A percentile compares a stretch with the other conserved stretches of the same genome.
Conservation (phyloP, 2,888 invertebrate species). For the Phytoseiulus persimilis region DNA sequence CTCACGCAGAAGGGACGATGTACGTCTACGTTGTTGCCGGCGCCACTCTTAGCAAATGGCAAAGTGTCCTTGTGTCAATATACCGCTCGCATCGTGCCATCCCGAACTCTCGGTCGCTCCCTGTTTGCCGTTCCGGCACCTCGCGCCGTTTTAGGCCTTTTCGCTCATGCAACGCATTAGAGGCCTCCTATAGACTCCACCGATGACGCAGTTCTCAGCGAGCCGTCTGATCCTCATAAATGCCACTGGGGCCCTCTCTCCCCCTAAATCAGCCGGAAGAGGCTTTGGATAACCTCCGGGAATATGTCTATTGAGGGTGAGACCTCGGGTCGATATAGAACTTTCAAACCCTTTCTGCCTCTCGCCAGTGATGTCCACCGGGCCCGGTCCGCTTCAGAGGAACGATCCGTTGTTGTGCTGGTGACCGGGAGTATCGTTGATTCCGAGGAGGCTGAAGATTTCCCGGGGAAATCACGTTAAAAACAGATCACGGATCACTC, state of each 20-base stretch:
- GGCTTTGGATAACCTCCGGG: not conserved
- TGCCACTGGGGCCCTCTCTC: not conserved
- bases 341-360: no score
- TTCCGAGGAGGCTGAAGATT: not conserved
- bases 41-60: not conserved
- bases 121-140: not conserved
- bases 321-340: no score
- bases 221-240: not conserved
- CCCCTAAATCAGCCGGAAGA: not conserved
- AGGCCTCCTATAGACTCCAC: not conserved
- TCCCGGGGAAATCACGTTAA: not conserved
- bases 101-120: not conserved
- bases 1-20: not conserved
- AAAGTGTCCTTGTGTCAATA: not conserved
- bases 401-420: no score
- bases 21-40: not conserved
- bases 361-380: no score
- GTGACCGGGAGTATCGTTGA: not conserved
- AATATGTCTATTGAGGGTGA: no score
- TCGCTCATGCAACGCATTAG: not conserved
- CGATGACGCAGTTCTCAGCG: not conserved
- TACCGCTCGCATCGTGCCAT: not conserved
- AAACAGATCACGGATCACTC: not conserved
- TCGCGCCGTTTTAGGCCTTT: no score
- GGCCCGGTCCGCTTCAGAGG: not conserved